Conservation (phyloP, 1,140 invertebrate genomes). For the Drosophila lini region DNA sequence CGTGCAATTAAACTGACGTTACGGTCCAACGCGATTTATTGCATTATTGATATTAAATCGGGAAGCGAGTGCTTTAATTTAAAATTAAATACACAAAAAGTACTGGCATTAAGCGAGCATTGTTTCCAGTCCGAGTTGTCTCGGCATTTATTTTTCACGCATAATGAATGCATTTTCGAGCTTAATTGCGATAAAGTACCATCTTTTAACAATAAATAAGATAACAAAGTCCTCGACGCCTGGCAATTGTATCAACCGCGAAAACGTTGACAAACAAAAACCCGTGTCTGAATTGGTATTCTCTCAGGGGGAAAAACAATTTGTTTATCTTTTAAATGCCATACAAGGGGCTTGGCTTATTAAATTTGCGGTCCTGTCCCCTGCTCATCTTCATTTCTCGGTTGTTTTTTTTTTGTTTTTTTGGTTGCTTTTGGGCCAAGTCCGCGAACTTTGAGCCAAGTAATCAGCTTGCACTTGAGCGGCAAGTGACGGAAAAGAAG, state of each 20-base stretch:
- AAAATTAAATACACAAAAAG: conserved; percentile 47
- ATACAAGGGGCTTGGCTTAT: conserved; percentile 43
- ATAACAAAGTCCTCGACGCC: conserved; percentile 41
- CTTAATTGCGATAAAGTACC: conserved; percentile 64
- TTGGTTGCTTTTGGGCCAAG: conserved; percentile 29
- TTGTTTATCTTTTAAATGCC: conserved; percentile 46
- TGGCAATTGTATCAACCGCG: conserved; percentile 29
- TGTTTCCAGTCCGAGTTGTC: conserved; percentile 28
- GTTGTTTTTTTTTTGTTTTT: conserved; percentile 9
- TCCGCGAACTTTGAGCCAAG: conserved; percentile 54
- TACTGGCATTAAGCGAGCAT: conserved; percentile 22
- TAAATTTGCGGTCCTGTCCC: conserved; percentile 42
- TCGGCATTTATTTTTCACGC: conserved; percentile 60
- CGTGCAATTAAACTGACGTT: conserved; percentile 11
- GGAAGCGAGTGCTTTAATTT: conserved; percentile 43
- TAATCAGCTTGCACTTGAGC: conserved; percentile 60
- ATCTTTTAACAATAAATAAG: conserved; percentile 65
- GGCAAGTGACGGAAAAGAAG: conserved; percentile 10
- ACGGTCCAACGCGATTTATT: conserved; percentile 55
- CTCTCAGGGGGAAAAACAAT: conserved; percentile 32
- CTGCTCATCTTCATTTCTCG: background rate
- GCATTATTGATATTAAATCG: conserved; percentile 76
- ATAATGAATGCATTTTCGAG: conserved; percentile 63
- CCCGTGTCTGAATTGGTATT: conserved; percentile 3
- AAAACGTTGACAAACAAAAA: conserved; percentile 30